Base-by-base conservation (phyloP, 2,113 vertebrate genomes). In the Trachemys scripta region DNA sequence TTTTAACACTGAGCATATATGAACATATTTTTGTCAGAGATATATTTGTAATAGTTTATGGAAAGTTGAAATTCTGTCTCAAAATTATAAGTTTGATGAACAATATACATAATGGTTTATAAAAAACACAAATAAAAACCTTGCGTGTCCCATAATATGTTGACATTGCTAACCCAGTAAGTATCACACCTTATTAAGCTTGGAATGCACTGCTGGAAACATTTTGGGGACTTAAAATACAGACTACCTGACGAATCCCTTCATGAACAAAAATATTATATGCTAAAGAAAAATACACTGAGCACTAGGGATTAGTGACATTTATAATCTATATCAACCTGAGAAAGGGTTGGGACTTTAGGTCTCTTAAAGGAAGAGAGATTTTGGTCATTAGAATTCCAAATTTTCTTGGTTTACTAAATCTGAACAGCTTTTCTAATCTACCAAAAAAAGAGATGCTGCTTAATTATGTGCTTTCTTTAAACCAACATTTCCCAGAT, bases 211-310 rank as follows among this genome's bases (percentile, higher is more conserved):
- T 92, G 85, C 75, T 95, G 85, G 89, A 97, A 91, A 88, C 85
- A 89, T 96, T 90, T 90, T 94, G 83, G 79, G 80, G 85, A 88
- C 12, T 83, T 94, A 90, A 92, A 97, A 96, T 85, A 92, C 83
- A 95, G 83, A 90, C 53, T 69, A 83, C 82, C 90, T 92, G 78
- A 84, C 93, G 85, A 96, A 90, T 84, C 16, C 16, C 53, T 25
- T 93, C 89, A 86, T 47, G 80, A 93, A 92, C 42, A 94, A 89
- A 95, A 97, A 85, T 80, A 91, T 11, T 54, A 2, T 80, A 88
- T 51, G 56, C 24, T 86, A 96, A 90, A 75, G 75, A 65, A 94
- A 57, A 91, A 92, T 56, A 80, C 31, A 79, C 14, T 31, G 38
- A 94, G 47, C 82, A 8, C 85, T 54, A 91, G 81, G 84, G 88